Conservation (phyloP, 2,888 invertebrate species). For the Mamestra brassicae region DNA sequence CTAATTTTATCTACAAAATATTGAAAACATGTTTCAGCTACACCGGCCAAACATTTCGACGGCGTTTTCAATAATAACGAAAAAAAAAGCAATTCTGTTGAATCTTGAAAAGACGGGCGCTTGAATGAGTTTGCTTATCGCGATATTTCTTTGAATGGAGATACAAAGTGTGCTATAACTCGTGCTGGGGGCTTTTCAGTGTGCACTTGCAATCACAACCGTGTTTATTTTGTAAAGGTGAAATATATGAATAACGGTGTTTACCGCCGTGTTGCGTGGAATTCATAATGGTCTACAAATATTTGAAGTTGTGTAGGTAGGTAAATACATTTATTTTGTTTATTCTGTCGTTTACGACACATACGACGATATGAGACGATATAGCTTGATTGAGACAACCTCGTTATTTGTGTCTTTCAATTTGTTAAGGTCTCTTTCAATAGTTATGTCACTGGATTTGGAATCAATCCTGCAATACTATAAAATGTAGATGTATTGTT, state of each 20-base stretch:
- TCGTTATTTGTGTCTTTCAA: background rate
- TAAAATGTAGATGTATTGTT: background rate
- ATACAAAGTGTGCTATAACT: conserved; percentile 63
- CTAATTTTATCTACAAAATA: conserved; percentile 12
- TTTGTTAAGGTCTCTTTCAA: background rate
- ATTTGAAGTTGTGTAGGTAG: background rate
- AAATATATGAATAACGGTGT: conserved; percentile 7
- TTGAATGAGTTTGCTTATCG: conserved; percentile 67
- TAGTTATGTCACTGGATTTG: too few relatives aligned
- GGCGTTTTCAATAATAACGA: conserved; percentile 61
- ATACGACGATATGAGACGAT: too few relatives aligned
- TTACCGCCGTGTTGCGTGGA: background rate
- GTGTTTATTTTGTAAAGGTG: conserved; percentile 37
- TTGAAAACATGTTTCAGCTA: conserved; percentile 33
- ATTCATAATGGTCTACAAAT: conserved; percentile 19
- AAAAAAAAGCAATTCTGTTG: conserved; percentile 60
- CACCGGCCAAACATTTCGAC: conserved; percentile 36
- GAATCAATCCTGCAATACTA: too few relatives aligned
- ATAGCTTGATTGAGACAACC: too few relatives aligned
- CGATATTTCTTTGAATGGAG: conserved; percentile 65
- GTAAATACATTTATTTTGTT: background rate
- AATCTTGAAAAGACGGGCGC: conserved; percentile 50
- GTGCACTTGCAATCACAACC: conserved; percentile 56
- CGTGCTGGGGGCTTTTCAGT: conserved; percentile 45
- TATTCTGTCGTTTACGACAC: background rate